Conservation (phyloP, 2,113 vertebrate genomes). For the Equus quagga region DNA sequence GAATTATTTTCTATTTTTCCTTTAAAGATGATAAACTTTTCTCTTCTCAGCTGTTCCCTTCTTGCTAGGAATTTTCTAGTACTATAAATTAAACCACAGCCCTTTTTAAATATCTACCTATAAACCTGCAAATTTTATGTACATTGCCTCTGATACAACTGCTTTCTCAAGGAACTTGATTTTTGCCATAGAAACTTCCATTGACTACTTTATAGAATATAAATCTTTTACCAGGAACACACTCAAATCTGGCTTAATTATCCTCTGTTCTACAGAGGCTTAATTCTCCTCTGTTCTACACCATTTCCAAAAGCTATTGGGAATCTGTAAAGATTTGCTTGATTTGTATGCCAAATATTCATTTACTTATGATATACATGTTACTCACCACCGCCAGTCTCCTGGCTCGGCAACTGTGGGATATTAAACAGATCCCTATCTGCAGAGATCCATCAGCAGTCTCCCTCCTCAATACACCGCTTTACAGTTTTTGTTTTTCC, state of each 20-base stretch:
- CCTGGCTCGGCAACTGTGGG: neutral
- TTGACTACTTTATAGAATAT: neutral
- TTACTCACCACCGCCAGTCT: neutral
- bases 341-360: neutral
- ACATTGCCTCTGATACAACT: neutral
- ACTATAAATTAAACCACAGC: neutral
- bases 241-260: neutral
- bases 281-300: neutral
- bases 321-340: neutral
- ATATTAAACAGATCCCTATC: neutral
- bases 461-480: no score
- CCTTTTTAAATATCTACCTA: neutral
- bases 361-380: neutral
- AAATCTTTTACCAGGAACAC: neutral
- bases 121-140: neutral
- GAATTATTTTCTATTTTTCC: neutral
- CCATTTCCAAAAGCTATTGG: neutral
- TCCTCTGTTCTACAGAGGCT: neutral
- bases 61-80: neutral
- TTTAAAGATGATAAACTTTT: neutral
- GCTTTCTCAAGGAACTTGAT: neutral
- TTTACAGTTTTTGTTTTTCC: neutral
- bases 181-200: neutral
- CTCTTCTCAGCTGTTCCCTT: neutral
- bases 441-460: neutral